phyloP scores from a whole-genome alignment of 1,140 invertebrate species.

The Tetramorium parvispinum region DNA sequence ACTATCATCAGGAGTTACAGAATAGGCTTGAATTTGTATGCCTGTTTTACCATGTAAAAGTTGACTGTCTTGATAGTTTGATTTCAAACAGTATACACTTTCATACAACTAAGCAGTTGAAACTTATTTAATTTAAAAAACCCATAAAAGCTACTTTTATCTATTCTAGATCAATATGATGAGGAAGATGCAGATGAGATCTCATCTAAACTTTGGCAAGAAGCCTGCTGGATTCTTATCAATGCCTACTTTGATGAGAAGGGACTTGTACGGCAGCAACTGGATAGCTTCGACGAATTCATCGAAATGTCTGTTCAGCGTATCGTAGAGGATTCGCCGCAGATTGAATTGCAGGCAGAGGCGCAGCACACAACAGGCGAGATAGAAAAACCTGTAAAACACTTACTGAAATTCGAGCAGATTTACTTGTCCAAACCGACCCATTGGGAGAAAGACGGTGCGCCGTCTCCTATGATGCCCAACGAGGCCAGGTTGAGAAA shows the following conservation, averaged over 20 bases:
- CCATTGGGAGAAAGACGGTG: slow-evolving; percentile 99
- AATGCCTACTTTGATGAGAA: slow-evolving; percentile 99
- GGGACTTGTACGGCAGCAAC: slow-evolving; percentile 98
- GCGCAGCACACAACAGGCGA: slow-evolving; percentile 97
- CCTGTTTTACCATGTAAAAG: no score
- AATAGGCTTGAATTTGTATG: neutral
- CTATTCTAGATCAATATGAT: slow-evolving; percentile 88
- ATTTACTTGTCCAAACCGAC: slow-evolving; percentile 99
- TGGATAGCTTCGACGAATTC: slow-evolving; percentile 99
- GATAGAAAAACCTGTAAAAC: slow-evolving; percentile 95
- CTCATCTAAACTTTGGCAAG: slow-evolving; percentile 98
- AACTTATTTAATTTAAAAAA: neutral
- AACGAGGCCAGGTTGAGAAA: slow-evolving; percentile 97
- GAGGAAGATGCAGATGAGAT: slow-evolving; percentile 95
- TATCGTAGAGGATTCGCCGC: slow-evolving; percentile 99
- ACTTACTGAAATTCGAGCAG: slow-evolving; percentile 98
- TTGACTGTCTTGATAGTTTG: no score
- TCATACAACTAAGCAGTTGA: neutral
- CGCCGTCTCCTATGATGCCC: slow-evolving; percentile 99
- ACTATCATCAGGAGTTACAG: neutral
- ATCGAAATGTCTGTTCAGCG: slow-evolving; percentile 99
- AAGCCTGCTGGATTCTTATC: slow-evolving; percentile 99
- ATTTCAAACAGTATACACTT: no score
- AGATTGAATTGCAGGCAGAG: slow-evolving; percentile 98
- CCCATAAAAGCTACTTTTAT: neutral